Evolutionary conservation across 2,113 vertebrate species (phyloP), one percentile per base, ranked within the genome.

Genomic region (Silurus meridionalis): DNA sequence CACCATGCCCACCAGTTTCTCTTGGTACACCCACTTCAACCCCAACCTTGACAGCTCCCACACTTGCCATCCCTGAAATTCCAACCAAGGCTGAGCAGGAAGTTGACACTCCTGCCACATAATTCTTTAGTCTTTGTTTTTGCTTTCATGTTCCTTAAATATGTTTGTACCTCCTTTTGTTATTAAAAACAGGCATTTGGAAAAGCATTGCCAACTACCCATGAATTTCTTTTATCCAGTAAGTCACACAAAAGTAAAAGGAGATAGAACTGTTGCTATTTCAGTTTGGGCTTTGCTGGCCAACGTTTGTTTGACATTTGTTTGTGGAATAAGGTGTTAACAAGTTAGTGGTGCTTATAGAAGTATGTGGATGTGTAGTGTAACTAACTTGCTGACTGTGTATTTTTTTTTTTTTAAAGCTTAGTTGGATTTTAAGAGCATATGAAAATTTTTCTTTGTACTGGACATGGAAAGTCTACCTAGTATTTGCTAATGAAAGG

Each of bases 21-120:
- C 72, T 46, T 60, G 69, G 55, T 55, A n/a, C 63, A 75, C 77
- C 67, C 13, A 74, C 79, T 58, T 75, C 80, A 28, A 77, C 52
- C 58, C 87, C 80, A n/a, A 84, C 67, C 50, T 72, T 86, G 9
- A 79, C 79, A 46, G 28, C 61, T 55, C 66, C 79, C 71, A 64
- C 79, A 28, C 80, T 79, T 52, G 58, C 74, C n/a, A 57, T 25
- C 48, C 21, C 78, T 58, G 58, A 48, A 75, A 58, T 17, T 57
- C 78, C 57, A 82, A 19, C 88, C 28, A n/a, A 86, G 63, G 80
- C 83, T 58, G 72, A 88, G 48, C 83, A 67, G 63, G 80, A 75
- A 71, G 61, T 87, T 85, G 67, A 82, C 60, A 83, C 66, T 48
- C 85, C 83, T 50, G 25, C 87, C 61, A 85, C 86, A 83, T 90